Percentiles rank a stretch among this genome's conserved stretches.
Evolutionary conservation across 2,113 vertebrate genomes (phyloP).

Genomic region (Deroptyus accipitrinus): DNA sequence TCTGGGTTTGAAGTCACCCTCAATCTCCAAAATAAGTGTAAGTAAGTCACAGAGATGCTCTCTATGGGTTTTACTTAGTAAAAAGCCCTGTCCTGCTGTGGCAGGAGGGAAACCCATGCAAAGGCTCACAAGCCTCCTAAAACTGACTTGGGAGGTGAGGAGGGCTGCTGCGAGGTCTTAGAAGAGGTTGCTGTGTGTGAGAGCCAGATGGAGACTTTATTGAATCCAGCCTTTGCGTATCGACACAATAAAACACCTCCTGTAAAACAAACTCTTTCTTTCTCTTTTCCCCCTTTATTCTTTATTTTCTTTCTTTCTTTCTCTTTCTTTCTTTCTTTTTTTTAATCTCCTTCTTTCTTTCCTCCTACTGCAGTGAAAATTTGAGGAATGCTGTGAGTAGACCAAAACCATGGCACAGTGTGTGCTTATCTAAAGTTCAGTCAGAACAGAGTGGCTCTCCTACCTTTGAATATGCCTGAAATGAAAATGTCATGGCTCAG

Average conservation of each 20-base stretch:
- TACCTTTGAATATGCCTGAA: constrained; percentile 4
- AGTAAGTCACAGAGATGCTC: background rate
- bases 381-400: constrained; percentile 46
- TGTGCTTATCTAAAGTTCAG: constrained; percentile 42
- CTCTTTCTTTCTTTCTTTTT: background rate
- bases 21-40: background rate
- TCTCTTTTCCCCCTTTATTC: background rate
- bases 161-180: background rate
- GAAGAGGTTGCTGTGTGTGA: background rate
- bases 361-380: constrained; percentile 51
- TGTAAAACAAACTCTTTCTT: constrained; percentile 20
- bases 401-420: background rate
- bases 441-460: constrained; percentile 10
- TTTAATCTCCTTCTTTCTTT: background rate
- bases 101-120: background rate
- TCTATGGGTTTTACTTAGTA: background rate
- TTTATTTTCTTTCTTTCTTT: background rate
- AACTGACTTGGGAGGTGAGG: background rate
- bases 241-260: constrained; percentile 58
- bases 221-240: constrained; percentile 50
- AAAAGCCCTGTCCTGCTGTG: background rate
- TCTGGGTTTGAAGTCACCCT: background rate
- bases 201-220: constrained; percentile 57
- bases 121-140: background rate
- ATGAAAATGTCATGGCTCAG: constrained; percentile 11